Evolutionary conservation across 2,797 vertebrate genomes (phyloP), one percentile per base, ranked within the genome.

Genomic region (Loris lydekkerianus): DNA sequence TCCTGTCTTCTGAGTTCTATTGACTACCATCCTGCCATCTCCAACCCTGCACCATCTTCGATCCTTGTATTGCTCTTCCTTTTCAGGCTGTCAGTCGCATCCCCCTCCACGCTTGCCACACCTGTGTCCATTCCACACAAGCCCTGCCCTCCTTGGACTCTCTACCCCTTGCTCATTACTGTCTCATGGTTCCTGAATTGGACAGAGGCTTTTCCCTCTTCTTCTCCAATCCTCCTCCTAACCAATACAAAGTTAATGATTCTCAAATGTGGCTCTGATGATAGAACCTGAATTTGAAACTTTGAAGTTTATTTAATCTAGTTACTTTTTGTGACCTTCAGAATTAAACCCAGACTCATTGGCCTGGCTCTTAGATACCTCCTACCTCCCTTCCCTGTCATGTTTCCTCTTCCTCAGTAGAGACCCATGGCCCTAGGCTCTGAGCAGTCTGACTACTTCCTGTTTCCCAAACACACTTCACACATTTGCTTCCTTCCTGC

Each of bases 241-340:
- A 25, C 61, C 21, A 40, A 61, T 73, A 2, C 69, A 18, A 72
- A 25, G 14, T 73, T 37, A 14, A 1, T 67, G 9, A n/a, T 76
- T 58, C 60, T 82, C 43, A 31, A 77, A 7, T 20, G 25, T 46
- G 65, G 25, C 49, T 82, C 27, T 92, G 72, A 25, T 29, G n/a
- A 53, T 18, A 53, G 94, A 63, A 15, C 56, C 72, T 87, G 67
- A 89, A 34, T 40, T 58, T 80, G n/a, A 90, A 83, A 81, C 53
- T 2, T 67, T 34, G 49, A 78, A 34, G 29, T 67, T 93, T 46
- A 69, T 63, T 56, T 43, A 75, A 76, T 37, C 34, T 21, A 69
- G 0, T 77, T 43, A 40, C 58, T 34, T 61, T 69, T 69, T 11
- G 0, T 58, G 76, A 34, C 80, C 80, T 87, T 53, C 86, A 53